Evolutionary conservation across 2,888 invertebrate genomes (phyloP).

Genomic region (Agrochola lychnidis): DNA sequence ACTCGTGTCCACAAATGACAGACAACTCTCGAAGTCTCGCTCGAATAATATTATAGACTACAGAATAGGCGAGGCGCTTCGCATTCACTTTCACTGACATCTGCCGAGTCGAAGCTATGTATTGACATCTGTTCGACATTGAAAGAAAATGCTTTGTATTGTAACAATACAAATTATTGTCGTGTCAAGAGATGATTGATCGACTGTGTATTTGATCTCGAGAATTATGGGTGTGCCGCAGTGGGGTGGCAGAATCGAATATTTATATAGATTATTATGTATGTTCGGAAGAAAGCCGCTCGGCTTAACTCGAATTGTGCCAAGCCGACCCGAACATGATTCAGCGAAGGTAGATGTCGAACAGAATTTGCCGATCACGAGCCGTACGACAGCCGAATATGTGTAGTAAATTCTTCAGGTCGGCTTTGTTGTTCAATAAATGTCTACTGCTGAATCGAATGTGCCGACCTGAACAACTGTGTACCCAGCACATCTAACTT

Average conservation of each 20-base stretch:
- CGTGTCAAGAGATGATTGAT: slow-evolving; percentile 16
- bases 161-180: slow-evolving; percentile 21
- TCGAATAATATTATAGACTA: background rate
- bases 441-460: background rate
- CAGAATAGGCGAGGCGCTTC: background rate
- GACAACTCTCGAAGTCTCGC: slow-evolving; percentile 1
- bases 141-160: slow-evolving; percentile 10
- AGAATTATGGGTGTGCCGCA: background rate
- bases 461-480: background rate
- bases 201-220: background rate
- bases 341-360: no score
- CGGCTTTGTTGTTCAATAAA: background rate
- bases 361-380: background rate
- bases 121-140: slow-evolving; percentile 18
- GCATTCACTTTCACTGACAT: slow-evolving; percentile 45
- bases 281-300: background rate
- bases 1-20: background rate
- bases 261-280: no score
- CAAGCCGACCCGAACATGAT: background rate
- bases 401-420: background rate
- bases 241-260: background rate
- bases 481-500: background rate
- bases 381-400: background rate
- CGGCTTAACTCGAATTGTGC: background rate
- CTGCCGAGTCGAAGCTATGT: background rate